A percentile compares a stretch with the other conserved stretches of the same genome.
These are phyloP conservation scores for Epistrophella euchroma DNA, from an alignment of 2,888 invertebrate species.

Conservation along the genomic window DNA sequence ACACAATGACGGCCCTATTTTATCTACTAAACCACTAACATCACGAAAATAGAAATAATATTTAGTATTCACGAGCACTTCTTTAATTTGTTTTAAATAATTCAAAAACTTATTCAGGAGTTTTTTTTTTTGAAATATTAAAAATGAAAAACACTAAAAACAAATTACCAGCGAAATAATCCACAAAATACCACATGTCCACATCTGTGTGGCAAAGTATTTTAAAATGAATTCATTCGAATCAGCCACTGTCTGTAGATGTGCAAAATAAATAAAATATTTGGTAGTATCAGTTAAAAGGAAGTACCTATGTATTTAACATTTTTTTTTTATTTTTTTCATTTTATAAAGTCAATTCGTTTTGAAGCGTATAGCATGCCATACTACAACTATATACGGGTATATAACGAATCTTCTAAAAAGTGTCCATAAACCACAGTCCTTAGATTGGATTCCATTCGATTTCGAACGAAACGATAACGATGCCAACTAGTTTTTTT, in stretches of 20 bases:
- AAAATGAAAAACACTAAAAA: constrained; percentile 4
- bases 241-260: neutral
- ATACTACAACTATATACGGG: neutral
- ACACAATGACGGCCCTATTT: neutral
- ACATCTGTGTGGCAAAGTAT: constrained; percentile 64
- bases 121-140: neutral
- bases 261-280: constrained; percentile 66
- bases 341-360: constrained; percentile 72
- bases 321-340: neutral
- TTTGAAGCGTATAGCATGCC: constrained; percentile 36
- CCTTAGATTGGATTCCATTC: constrained; percentile 39
- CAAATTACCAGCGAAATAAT: constrained; percentile 37
- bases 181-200: constrained; percentile 67
- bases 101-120: constrained; percentile 31
- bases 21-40: neutral
- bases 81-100: constrained; percentile 57
- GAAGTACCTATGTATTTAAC: neutral
- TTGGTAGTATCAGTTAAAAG: constrained; percentile 70
- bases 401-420: neutral
- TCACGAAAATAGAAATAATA: constrained; percentile 1
- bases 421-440: constrained; percentile 43
- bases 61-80: constrained; percentile 60
- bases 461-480: constrained; percentile 14
- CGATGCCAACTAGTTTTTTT: constrained; percentile 65
- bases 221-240: constrained; percentile 69